Percentiles rank a stretch among this genome's conserved stretches.
phyloP scores from a whole-genome alignment of 2,888 invertebrate species.

The Acleris cristana region DNA sequence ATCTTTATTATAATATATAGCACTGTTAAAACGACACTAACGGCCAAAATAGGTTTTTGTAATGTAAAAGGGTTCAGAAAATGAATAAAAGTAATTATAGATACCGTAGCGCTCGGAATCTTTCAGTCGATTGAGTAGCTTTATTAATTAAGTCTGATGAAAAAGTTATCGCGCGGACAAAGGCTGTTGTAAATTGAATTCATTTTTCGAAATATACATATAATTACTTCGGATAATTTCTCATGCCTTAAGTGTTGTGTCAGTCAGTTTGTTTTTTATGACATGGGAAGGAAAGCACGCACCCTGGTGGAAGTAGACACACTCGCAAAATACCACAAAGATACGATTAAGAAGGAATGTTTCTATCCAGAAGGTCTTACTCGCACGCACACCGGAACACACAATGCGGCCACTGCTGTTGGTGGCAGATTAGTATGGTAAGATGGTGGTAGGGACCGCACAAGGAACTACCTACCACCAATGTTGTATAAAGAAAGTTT shows the following conservation, averaged over 20 bases:
- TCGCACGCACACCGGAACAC: no score
- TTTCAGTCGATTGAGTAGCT: conserved; percentile 34
- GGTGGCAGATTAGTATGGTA: no score
- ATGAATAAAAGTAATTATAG: conserved; percentile 36
- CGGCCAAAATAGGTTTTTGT: conserved; percentile 5
- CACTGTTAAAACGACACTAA: conserved; percentile 13
- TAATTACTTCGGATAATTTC: conserved; percentile 25
- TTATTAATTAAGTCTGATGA: conserved; percentile 33
- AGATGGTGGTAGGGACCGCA: no score
- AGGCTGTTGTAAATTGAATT: conserved; percentile 30
- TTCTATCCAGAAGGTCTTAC: no score
- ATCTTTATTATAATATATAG: conserved; percentile 21
- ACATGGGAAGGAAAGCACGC: no score
- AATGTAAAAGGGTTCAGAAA: conserved; percentile 30
- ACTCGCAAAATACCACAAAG: no score
- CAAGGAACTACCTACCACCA: no score
- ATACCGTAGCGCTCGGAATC: conserved; percentile 27
- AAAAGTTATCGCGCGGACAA: conserved; percentile 29
- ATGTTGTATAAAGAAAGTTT: no score
- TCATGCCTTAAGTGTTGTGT: neutral
- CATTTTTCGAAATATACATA: conserved; percentile 33
- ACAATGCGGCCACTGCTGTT: no score
- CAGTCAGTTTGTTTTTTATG: no score
- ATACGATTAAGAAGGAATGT: no score
- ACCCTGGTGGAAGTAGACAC: no score